Percentiles rank a stretch among this genome's conserved stretches.
These are phyloP conservation scores for Panthera uncia DNA, from an alignment of 2,113 vertebrate genomes.

Conservation along the genomic window DNA sequence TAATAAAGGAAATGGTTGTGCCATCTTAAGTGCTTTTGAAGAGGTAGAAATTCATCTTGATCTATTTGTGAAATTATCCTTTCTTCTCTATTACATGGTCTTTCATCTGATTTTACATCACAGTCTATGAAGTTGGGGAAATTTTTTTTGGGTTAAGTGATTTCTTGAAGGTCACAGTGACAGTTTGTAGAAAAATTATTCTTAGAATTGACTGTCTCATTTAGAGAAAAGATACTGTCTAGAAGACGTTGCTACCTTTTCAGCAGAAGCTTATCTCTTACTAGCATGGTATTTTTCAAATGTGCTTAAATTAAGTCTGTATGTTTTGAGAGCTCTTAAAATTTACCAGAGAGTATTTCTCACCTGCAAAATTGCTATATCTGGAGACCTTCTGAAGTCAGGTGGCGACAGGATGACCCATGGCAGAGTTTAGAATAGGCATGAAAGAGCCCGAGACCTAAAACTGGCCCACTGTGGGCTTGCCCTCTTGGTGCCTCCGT, in stretches of 20 bases:
- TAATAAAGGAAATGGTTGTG: conserved; percentile 34
- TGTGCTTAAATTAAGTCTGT: background rate
- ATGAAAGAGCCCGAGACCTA: background rate
- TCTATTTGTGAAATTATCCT: conserved; percentile 31
- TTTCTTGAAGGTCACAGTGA: conserved; percentile 33
- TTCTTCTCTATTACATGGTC: background rate
- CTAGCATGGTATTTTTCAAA: background rate
- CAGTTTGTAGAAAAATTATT: conserved; percentile 18
- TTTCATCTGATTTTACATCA: conserved; percentile 33
- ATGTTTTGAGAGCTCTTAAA: background rate
- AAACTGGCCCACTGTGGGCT: background rate
- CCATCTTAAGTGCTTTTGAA: conserved; percentile 13
- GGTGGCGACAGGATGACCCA: background rate
- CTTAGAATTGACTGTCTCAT: background rate
- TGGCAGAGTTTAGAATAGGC: background rate
- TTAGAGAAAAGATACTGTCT: background rate
- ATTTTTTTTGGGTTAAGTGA: conserved; percentile 5
- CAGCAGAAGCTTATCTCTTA: background rate
- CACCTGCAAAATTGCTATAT: background rate
- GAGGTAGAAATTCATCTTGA: background rate
- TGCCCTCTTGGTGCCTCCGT: background rate
- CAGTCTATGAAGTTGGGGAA: background rate
- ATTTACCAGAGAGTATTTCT: background rate
- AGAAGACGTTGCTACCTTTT: background rate
- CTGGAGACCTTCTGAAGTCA: background rate